Conservation (phyloP, 2,797 vertebrate genomes). For the Chaunax sp. region DNA sequence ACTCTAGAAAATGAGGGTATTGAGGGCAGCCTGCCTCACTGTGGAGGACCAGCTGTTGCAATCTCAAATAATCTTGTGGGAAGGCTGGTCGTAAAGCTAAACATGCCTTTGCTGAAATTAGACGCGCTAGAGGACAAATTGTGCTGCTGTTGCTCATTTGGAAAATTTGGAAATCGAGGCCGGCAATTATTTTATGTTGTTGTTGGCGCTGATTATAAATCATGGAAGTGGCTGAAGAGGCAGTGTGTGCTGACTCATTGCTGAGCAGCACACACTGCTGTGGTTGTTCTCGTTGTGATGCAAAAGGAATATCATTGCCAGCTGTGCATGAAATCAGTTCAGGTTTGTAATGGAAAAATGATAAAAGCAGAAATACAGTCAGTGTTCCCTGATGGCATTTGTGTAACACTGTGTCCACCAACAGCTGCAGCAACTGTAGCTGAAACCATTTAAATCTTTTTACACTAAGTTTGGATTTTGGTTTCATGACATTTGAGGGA, state of each 20-base stretch:
- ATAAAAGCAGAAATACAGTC: constrained; percentile 22
- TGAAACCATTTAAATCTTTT: neutral
- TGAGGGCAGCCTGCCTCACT: constrained; percentile 55
- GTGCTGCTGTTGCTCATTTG: constrained; percentile 72
- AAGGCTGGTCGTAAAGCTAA: constrained; percentile 66
- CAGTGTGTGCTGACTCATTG: constrained; percentile 60
- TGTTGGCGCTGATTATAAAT: constrained; percentile 73
- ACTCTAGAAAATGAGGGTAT: constrained; percentile 52
- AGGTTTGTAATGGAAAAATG: constrained; percentile 69
- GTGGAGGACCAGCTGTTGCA: constrained; percentile 65
- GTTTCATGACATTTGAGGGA: constrained; percentile 1
- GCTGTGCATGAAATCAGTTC: constrained; percentile 71
- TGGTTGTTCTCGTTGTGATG: constrained; percentile 60
- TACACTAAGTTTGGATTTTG: constrained; percentile 1
- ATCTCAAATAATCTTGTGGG: constrained; percentile 69
- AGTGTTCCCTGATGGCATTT: constrained; percentile 15
- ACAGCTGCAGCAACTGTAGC: neutral
- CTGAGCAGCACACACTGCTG: constrained; percentile 49
- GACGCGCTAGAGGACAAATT: constrained; percentile 70
- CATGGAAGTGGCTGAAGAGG: constrained; percentile 54
- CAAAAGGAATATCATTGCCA: constrained; percentile 70
- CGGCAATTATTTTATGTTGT: constrained; percentile 74
- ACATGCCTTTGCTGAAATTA: constrained; percentile 70
- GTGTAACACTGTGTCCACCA: constrained; percentile 6
- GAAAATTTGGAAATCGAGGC: constrained; percentile 67